Base-by-base conservation (phyloP, 1,140 invertebrate species). In the Cheumatopsyche charites region DNA sequence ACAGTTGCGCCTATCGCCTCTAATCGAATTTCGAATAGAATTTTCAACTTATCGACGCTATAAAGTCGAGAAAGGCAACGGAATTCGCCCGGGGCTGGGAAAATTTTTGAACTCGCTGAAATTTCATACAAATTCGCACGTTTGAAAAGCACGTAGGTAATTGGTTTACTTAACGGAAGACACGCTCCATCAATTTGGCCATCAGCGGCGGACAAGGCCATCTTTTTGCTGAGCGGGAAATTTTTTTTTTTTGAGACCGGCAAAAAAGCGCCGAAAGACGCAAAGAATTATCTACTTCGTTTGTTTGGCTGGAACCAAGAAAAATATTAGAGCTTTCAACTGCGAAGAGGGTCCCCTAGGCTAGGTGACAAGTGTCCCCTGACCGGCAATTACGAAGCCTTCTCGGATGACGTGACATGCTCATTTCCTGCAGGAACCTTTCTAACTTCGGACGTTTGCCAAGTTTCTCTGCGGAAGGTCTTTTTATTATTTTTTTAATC, bases 101-200 rank as follows among this genome's bases (percentile, higher is more conserved):
- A 36, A 36, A 36, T 36, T 36, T 36, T 36, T 36, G 29, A 36
- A 36, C 29, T 36, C 29, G 9, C 29, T 3, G 29, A 36, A 36
- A 36, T 36, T 68, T 68, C 47, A 58, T 66, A 66, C 63, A 68
- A 71, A 74, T 55, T 74, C 66, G 69, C 43, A 19, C 55, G 45
- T 65, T 71, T 69, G 55, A 43, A 55, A 45, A 63, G 68, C 62
- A 17, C 11, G 61, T 52, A 67, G 68, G 65, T 69, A 75, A 75
- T 75, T 75, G 73, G 73, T 75, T 75, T 70, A 75, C 73, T 75
- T 75, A 72, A 67, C 42, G 66, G 67, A 75, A 70, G 70, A 72
- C 73, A 75, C 73, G 73, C 71, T 25, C 61, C 62, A 72, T 72
- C 70, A 75, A 75, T 75, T 75, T 72, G 67, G 62, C 73, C 70